Percentiles rank a stretch among this genome's conserved stretches.
Evolutionary conservation across 1,140 invertebrate genomes (phyloP).

Genomic region (Anoplolepis gracilipes): DNA sequence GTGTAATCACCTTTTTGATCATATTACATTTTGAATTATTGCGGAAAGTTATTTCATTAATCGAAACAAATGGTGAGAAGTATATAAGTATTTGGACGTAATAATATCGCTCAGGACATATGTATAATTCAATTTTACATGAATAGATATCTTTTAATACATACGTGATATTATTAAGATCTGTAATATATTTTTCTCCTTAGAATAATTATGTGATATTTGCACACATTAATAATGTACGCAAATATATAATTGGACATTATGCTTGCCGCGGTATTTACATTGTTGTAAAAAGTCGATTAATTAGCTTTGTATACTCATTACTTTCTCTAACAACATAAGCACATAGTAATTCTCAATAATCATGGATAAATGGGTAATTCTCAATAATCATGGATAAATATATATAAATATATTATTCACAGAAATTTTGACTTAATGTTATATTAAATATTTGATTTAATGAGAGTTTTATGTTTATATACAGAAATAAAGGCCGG

Average conservation of each 20-base stretch:
- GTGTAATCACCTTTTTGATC: background rate
- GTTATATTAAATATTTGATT: background rate
- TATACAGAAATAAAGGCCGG: background rate
- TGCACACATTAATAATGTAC: background rate
- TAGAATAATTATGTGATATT: background rate
- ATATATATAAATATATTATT: too few relatives aligned
- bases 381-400: too few relatives aligned
- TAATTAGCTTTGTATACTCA: conserved; percentile 13
- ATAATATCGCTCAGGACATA: background rate
- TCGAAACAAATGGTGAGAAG: background rate
- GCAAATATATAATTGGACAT: background rate
- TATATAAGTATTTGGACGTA: background rate
- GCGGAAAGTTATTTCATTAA: background rate
- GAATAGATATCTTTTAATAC: too few relatives aligned
- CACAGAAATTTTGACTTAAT: background rate
- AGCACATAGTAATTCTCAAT: background rate
- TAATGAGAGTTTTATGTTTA: background rate
- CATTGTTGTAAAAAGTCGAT: background rate
- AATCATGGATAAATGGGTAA: conserved; percentile 19
- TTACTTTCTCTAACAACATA: too few relatives aligned
- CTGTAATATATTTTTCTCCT: background rate
- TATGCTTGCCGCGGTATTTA: background rate
- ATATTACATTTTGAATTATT: background rate
- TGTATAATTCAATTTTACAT: too few relatives aligned
- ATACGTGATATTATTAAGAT: background rate